Evolutionary conservation across 2,113 vertebrate species (phyloP).

Genomic region (Lamprotornis superbus): DNA sequence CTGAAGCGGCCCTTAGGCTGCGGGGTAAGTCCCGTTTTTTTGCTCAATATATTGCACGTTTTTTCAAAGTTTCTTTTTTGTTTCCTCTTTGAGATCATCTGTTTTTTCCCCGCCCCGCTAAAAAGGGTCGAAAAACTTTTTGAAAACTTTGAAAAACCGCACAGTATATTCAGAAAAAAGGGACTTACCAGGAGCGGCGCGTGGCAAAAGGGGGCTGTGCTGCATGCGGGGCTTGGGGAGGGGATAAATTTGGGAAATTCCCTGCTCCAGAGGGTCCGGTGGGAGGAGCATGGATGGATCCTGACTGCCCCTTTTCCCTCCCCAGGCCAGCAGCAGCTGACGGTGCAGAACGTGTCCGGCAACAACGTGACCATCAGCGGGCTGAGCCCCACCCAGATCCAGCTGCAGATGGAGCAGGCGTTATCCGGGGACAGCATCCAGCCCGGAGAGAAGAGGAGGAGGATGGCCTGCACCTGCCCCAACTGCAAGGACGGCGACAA

Average conservation of each 20-base stretch:
- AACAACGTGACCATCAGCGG: slow-evolving; percentile 89
- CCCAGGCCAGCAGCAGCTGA: slow-evolving; percentile 94
- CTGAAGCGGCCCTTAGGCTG: slow-evolving; percentile 29
- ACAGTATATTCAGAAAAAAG: slow-evolving; percentile 70
- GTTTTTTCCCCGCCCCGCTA: neutral
- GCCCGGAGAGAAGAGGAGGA: slow-evolving; percentile 88
- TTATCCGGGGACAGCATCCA: slow-evolving; percentile 84
- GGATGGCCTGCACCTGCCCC: slow-evolving; percentile 97
- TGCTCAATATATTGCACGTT: slow-evolving; percentile 69
- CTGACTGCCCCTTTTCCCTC: neutral
- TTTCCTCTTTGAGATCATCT: neutral
- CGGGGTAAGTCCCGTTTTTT: slow-evolving; percentile 59
- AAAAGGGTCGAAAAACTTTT: neutral
- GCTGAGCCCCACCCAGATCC: slow-evolving; percentile 82
- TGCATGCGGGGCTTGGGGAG: neutral
- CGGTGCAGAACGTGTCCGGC: slow-evolving; percentile 88
- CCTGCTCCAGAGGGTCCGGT: fast-evolving
- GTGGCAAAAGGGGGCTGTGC: neutral
- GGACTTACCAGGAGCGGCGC: slow-evolving; percentile 23
- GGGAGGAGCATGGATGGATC: neutral
- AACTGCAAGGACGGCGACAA: slow-evolving; percentile 98
- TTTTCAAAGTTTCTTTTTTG: slow-evolving; percentile 70
- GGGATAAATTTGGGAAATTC: neutral
- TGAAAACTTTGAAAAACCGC: slow-evolving; percentile 68
- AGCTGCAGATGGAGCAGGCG: slow-evolving; percentile 91